Conservation (phyloP, 2,888 invertebrate genomes). For the Anagyrus pseudococci region DNA sequence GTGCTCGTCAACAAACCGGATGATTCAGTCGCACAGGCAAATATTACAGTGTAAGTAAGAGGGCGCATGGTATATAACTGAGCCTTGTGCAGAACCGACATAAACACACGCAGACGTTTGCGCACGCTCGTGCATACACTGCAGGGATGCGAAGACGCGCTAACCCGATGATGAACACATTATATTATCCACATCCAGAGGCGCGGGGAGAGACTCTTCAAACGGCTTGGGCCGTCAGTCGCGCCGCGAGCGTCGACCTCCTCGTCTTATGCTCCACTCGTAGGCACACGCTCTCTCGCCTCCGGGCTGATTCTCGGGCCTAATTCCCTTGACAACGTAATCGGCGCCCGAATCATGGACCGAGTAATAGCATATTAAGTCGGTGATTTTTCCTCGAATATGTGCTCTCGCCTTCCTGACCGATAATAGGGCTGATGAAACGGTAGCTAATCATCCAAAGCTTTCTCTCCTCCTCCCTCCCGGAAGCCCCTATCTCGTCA, state of each 20-base stretch:
- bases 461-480: conserved; percentile 30
- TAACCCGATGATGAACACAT: conserved; percentile 34
- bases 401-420: conserved; percentile 3
- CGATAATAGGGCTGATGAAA: not conserved
- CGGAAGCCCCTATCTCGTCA: not conserved
- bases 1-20: not conserved
- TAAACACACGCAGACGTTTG: too few relatives aligned
- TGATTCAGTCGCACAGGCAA: too few relatives aligned
- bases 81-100: too few relatives aligned
- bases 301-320: conserved; percentile 43
- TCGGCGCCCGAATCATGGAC: conserved; percentile 31
- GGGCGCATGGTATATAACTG: too few relatives aligned
- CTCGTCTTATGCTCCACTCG: conserved; percentile 1
- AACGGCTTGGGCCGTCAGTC: conserved; percentile 34
- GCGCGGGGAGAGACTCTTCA: not conserved
- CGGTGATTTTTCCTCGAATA: conserved; percentile 32
- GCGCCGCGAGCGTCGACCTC: conserved; percentile 27
- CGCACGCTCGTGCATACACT: too few relatives aligned
- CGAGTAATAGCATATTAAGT: conserved; percentile 26
- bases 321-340: conserved; percentile 46
- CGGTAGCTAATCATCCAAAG: conserved; percentile 31
- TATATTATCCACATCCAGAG: conserved; percentile 19
- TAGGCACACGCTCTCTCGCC: conserved; percentile 12
- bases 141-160: not conserved
- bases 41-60: too few relatives aligned